A percentile compares a stretch with the other conserved stretches of the same genome.
These are phyloP conservation scores for Parus major DNA, from an alignment of 2,113 vertebrate species.

Conservation along the genomic window DNA sequence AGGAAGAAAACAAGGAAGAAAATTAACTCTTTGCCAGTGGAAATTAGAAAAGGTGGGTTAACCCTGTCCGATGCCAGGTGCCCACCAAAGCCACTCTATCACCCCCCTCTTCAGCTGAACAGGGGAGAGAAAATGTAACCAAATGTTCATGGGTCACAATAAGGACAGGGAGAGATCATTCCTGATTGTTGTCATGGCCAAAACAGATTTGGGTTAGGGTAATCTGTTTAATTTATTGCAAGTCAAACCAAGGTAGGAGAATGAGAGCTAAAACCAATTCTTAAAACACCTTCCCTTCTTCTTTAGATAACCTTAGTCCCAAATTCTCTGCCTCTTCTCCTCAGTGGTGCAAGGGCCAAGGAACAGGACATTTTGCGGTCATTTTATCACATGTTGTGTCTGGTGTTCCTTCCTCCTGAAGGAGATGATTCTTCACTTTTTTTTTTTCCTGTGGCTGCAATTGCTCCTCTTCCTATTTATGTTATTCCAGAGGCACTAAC, in stretches of 20 bases:
- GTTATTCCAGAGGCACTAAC: not conserved
- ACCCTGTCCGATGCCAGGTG: not conserved
- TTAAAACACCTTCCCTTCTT: not conserved
- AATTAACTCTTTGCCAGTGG: not conserved
- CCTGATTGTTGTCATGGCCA: fast-evolving
- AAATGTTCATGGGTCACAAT: not conserved
- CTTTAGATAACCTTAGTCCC: not conserved
- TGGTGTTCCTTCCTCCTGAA: not conserved
- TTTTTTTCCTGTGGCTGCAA: not conserved
- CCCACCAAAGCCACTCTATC: not conserved
- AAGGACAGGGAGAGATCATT: not conserved
- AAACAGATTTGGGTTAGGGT: not conserved
- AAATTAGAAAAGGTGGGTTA: not conserved
- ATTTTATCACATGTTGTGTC: not conserved
- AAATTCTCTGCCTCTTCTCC: too few species aligned
- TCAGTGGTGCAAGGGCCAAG: not conserved
- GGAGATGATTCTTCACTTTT: not conserved
- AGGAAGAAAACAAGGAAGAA: not conserved
- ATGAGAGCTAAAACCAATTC: not conserved
- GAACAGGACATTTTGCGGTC: too few species aligned
- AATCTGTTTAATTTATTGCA: not conserved
- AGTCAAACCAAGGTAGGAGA: not conserved
- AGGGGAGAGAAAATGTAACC: not conserved
- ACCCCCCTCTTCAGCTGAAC: fast-evolving
- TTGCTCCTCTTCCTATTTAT: not conserved